phyloP scores from a whole-genome alignment of 2,888 invertebrate species.

The Troides oblongomaculatus region DNA sequence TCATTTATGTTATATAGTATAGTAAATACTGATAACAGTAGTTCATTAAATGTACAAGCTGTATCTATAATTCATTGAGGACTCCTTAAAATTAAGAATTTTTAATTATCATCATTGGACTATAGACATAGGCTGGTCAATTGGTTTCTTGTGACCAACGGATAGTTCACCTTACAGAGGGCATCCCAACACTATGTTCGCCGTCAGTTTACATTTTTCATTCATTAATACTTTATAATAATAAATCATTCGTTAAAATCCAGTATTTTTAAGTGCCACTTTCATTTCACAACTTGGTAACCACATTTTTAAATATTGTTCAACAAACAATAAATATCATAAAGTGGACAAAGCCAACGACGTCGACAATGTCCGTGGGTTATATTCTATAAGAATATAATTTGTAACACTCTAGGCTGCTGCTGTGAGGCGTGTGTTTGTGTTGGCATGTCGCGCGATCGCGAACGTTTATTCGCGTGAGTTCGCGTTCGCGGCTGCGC shows the following conservation, averaged over 20 bases:
- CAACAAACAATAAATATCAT: constrained; percentile 31
- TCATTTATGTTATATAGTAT: constrained; percentile 13
- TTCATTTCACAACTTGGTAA: constrained; percentile 56
- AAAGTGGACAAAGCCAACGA: constrained; percentile 46
- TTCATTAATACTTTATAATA: constrained; percentile 1
- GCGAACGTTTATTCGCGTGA: constrained; percentile 50
- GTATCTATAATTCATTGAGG: constrained; percentile 17
- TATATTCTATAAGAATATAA: constrained; percentile 74
- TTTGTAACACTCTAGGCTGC: constrained; percentile 71
- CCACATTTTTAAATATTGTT: constrained; percentile 35
- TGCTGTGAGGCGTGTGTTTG: constrained; percentile 49
- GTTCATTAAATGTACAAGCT: constrained; percentile 9
- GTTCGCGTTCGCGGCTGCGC: constrained; percentile 47
- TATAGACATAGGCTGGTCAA: no score
- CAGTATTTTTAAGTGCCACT: constrained; percentile 30
- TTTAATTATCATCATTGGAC: no score
- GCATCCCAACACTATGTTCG: no score
- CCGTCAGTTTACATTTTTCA: no score
- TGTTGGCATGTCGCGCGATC: constrained; percentile 64
- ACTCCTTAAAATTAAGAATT: constrained; percentile 1
- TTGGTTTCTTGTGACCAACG: no score
- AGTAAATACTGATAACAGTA: constrained; percentile 26
- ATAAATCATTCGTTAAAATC: constrained; percentile 2
- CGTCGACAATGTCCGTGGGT: constrained; percentile 46
- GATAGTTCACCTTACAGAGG: no score